Evolutionary conservation across 1,140 invertebrate genomes (phyloP).

Genomic region (Orius insidiosus): DNA sequence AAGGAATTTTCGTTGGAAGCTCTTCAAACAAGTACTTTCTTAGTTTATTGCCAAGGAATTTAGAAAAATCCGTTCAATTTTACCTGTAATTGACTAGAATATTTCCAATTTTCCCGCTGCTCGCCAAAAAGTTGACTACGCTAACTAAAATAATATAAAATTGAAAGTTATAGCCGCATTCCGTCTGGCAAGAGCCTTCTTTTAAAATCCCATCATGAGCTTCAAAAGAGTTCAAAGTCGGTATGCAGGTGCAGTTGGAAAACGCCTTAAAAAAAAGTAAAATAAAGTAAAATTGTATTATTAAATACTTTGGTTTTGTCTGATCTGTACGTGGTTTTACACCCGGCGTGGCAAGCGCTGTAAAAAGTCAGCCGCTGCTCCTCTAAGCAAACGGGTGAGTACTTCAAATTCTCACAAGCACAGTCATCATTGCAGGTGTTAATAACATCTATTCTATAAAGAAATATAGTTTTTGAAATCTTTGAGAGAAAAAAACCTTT

Average conservation of each 20-base stretch:
- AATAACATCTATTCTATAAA: conserved; percentile 32
- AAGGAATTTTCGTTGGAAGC: too few species aligned
- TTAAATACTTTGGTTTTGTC: conserved; percentile 6
- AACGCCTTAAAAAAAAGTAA: conserved; percentile 11
- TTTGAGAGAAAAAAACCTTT: conserved; percentile 24
- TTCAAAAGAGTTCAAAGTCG: neutral
- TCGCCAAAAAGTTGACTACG: conserved; percentile 34
- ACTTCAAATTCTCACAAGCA: conserved; percentile 33
- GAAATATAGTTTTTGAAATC: too few species aligned
- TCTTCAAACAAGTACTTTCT: too few species aligned
- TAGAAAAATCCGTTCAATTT: too few species aligned
- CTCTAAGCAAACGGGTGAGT: conserved; percentile 38
- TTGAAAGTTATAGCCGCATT: conserved; percentile 33
- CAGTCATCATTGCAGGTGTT: conserved; percentile 34
- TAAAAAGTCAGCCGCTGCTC: conserved; percentile 34
- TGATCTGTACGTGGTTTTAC: conserved; percentile 19
- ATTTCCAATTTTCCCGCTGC: conserved; percentile 41
- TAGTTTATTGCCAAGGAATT: too few species aligned
- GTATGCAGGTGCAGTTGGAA: conserved; percentile 16
- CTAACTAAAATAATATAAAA: conserved; percentile 25
- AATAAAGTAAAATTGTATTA: neutral
- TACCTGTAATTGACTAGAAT: conserved; percentile 38
- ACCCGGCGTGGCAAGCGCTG: conserved; percentile 44
- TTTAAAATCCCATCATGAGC: conserved; percentile 7
- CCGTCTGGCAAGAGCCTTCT: conserved; percentile 31